Evolutionary conservation across 2,113 vertebrate genomes (phyloP), one percentile per base, ranked within the genome.

Genomic region (Nycticebus coucang): DNA sequence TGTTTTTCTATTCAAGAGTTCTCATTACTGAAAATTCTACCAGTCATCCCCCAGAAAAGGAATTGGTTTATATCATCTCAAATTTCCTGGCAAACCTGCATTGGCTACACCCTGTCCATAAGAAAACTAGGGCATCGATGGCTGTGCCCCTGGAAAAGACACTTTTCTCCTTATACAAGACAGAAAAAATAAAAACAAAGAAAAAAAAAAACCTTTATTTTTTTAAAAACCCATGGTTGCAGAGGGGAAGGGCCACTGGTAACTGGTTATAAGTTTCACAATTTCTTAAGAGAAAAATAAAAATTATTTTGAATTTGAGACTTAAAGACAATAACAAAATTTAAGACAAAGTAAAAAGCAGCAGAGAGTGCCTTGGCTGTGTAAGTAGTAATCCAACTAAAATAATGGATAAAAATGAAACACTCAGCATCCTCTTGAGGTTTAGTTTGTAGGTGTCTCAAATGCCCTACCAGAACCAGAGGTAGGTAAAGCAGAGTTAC

Each of bases 1-100:
- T 66, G 93, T 88, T 82, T 95, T 93, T 60, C 95, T 93, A 60
- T 96, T 95, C 91, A 92, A 95, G 55, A 93, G 82, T 82, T 95
- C 92, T 97, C 87, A 93, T 90, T 94, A 95, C 92, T 93, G 85
- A 87, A 91, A 97, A n/a, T 91, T 55, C 14, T 72, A 94, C n/a
- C 91, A 89, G 77, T 96, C 0, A 2, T 81, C 88, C 62, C 30
- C 15, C 69, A 84, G 91, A 66, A 95, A 60, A 98, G 74, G 84
- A 87, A 95, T 94, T 68, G 81, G 86, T 92, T 96, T 94, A 37
- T 87, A 91, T 55, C 68, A 87, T 96, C 81, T 97, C 92, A 88
- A 79, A 75, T 95, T 79, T 74, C 35, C 35, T 4, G 88, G 80
- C 68, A 93, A 92, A 97, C 81, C 45, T 84, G 71, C 72, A 55